Percentiles rank a stretch among this genome's conserved stretches.
Evolutionary conservation across 1,140 invertebrate genomes (phyloP).

Genomic region (Stratiolaelaps scimitus): DNA sequence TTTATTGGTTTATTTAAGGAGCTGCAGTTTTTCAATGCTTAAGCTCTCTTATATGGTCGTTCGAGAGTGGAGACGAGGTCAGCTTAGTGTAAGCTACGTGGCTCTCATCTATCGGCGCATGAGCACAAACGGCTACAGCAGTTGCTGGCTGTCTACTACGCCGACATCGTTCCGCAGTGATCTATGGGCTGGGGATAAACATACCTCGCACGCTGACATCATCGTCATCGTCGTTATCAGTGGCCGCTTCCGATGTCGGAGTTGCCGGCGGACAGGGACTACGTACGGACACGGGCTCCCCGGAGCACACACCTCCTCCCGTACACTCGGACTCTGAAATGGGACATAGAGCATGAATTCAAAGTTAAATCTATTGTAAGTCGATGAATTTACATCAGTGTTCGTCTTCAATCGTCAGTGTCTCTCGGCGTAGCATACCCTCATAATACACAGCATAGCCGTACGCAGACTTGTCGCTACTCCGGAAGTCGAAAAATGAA

Average conservation of each 20-base stretch:
- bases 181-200: not conserved
- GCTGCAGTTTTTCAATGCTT: too few relatives aligned
- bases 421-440: not conserved
- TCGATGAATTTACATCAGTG: not conserved
- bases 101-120: not conserved
- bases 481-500: too few relatives aligned
- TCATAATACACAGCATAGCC: too few relatives aligned
- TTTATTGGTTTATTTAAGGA: too few relatives aligned
- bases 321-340: conserved; percentile 2
- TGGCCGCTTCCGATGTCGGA: conserved; percentile 16
- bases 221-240: not conserved
- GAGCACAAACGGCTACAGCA: not conserved
- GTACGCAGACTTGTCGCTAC: too few relatives aligned
- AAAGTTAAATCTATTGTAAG: not conserved
- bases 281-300: conserved; percentile 5
- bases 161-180: not conserved
- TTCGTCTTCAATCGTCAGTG: not conserved
- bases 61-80: too few relatives aligned
- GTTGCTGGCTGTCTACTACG: not conserved
- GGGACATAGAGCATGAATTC: too few relatives aligned
- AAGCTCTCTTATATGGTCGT: too few relatives aligned
- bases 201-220: conserved; percentile 18
- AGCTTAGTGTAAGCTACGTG: too few relatives aligned
- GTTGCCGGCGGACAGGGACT: not conserved
- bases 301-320: not conserved